Base-by-base conservation (phyloP, 2,888 invertebrate species). In the Harpagoxenus sublaevis region DNA sequence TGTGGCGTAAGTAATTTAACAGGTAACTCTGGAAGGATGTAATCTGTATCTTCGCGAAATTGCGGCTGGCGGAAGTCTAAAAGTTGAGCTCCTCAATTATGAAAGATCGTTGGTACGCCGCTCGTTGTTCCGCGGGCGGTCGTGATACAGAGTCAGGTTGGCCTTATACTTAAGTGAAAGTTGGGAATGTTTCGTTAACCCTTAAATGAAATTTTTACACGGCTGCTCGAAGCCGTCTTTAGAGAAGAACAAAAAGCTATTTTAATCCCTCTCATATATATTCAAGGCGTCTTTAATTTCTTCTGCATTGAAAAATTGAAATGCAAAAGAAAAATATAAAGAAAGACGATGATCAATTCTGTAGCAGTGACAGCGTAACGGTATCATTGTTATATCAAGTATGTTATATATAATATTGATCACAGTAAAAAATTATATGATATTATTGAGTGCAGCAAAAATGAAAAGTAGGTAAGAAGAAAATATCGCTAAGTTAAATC, bases 11-110 rank as follows among this genome's bases (percentile, higher is more conserved):
- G 73, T 81, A 81, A 81, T 81, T 81, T 81, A 81, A 81, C 73
- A 73, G 60, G 60, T 81, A 81, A 81, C 79, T 81, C 73, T 48
- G 79, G 39, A 79, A 71, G 71, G 60, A 71, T 71, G 79, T 79
- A 81, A 81, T 81, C 79, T 71, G 79, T 81, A 73, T 81, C 79
- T 81, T 73, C 48, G 79, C 45, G 79, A 81, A 81, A 81, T 81
- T 81, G 73, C 60, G 73, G 79, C 57, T 45, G 78, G 78, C 78
- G 78, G 55, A 81, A 81, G 79, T 81, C 79, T 71, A 81, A 81
- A 81, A 81, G 79, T 81, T 81, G 79, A 81, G 79, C 79, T 81
- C 28, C 73, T 81, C 79, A 81, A 81, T 81, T 81, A 81, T 81
- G 60, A 81, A 81, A 81, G 79, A 81, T 71, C 60, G 79, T 71